Evolutionary conservation across 1,140 invertebrate species (phyloP).

Genomic region (Mylabris phalerata): DNA sequence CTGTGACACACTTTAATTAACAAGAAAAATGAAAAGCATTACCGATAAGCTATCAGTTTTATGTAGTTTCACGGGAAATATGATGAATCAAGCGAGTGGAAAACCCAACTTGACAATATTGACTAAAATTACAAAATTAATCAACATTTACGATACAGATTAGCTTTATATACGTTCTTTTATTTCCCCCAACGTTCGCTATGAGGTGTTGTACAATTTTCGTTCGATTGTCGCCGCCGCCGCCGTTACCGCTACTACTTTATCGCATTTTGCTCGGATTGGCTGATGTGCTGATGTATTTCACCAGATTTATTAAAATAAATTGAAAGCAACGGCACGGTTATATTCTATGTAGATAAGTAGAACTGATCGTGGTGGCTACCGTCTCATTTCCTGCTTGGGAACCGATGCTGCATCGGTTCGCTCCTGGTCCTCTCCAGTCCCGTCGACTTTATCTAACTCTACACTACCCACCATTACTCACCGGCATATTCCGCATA

Average conservation of each 20-base stretch:
- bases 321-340: constrained; percentile 34
- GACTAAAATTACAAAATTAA: too few species aligned
- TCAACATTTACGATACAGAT: too few species aligned
- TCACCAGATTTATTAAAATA: constrained; percentile 37
- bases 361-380: constrained; percentile 30
- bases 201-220: too few species aligned
- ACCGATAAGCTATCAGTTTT: too few species aligned
- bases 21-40: too few species aligned
- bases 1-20: too few species aligned
- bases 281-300: constrained; percentile 35
- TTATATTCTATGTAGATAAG: constrained; percentile 34
- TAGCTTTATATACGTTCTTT: too few species aligned
- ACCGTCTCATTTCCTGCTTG: constrained; percentile 35
- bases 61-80: too few species aligned
- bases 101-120: too few species aligned
- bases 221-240: too few species aligned
- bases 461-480: constrained; percentile 19
- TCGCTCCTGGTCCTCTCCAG: constrained; percentile 1
- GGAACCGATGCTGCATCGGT: constrained; percentile 2
- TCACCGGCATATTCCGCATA: constrained; percentile 15
- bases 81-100: too few species aligned
- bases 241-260: neutral
- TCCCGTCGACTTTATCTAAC: constrained; percentile 18
- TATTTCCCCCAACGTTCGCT: too few species aligned
- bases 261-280: constrained; percentile 34